These are phyloP conservation scores for Metallyticus violacea DNA, from an alignment of 2,888 invertebrate genomes.

Conservation along the genomic window DNA sequence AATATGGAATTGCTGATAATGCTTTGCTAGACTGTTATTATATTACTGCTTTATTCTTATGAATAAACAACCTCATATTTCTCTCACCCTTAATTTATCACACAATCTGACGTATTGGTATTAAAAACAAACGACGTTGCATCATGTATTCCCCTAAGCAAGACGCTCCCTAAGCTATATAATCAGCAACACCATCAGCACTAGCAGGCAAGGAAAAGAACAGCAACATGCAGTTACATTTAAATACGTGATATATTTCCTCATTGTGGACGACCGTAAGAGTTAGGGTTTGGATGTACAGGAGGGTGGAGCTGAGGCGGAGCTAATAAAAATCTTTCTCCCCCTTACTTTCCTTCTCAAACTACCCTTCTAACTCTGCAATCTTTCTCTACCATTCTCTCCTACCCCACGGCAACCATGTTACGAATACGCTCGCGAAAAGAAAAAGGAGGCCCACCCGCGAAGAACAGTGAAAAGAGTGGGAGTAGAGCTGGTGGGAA, in stretches of 20 bases:
- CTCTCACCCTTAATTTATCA: background rate
- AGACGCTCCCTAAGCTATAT: background rate
- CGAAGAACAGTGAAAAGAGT: slow-evolving; percentile 1
- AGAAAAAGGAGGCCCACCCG: slow-evolving; percentile 9
- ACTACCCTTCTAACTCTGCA: background rate
- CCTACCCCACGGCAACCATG: background rate
- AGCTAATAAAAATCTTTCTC: background rate
- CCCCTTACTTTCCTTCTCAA: background rate
- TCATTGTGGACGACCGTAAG: slow-evolving; percentile 1
- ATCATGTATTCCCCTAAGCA: background rate
- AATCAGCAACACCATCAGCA: slow-evolving; percentile 2
- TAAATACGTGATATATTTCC: slow-evolving; percentile 19
- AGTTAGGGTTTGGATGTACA: background rate
- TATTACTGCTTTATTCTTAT: no score
- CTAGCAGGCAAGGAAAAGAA: background rate
- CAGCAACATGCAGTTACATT: background rate
- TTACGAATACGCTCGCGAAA: background rate
- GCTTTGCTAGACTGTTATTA: no score
- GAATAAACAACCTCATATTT: no score
- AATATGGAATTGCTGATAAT: no score
- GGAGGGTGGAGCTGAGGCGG: background rate
- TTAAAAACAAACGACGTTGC: background rate
- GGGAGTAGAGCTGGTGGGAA: background rate
- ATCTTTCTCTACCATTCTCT: background rate
- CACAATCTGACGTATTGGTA: background rate